phyloP scores from a whole-genome alignment of 2,797 vertebrate species.

The Dallia pectoralis region DNA sequence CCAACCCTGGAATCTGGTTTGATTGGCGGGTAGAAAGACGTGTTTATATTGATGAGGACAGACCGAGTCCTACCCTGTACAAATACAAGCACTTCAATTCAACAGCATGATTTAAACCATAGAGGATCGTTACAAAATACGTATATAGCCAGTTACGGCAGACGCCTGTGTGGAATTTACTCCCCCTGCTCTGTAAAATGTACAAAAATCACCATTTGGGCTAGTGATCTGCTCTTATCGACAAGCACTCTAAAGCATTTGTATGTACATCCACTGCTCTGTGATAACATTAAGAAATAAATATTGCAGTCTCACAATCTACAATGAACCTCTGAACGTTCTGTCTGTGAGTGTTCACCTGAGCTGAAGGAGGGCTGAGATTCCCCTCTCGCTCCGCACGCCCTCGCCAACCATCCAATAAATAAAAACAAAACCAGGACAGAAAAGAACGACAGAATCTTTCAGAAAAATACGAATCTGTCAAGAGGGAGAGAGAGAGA shows the following conservation, averaged over 20 bases:
- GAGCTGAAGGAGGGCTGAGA: slow-evolving; percentile 74
- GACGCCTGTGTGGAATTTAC: slow-evolving; percentile 48
- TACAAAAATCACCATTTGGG: slow-evolving; percentile 71
- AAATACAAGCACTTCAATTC: slow-evolving; percentile 56
- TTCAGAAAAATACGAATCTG: slow-evolving; percentile 43
- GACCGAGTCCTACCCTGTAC: slow-evolving; percentile 62
- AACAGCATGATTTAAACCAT: slow-evolving; percentile 21
- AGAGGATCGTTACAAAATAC: slow-evolving; percentile 48
- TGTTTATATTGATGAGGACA: slow-evolving; percentile 42
- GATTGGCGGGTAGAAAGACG: slow-evolving; percentile 20
- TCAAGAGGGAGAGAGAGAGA: slow-evolving; percentile 25
- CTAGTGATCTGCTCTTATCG: slow-evolving; percentile 67
- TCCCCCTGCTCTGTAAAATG: slow-evolving; percentile 63
- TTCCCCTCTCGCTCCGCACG: slow-evolving; percentile 31
- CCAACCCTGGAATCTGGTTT: not conserved
- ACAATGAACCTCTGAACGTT: slow-evolving; percentile 58
- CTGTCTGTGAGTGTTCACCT: slow-evolving; percentile 73
- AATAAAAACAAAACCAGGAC: slow-evolving; percentile 61
- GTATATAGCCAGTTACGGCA: slow-evolving; percentile 64
- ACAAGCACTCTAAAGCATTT: slow-evolving; percentile 78
- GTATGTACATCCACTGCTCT: slow-evolving; percentile 81
- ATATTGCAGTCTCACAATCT: slow-evolving; percentile 73
- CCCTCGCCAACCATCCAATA: slow-evolving; percentile 63
- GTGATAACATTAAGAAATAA: slow-evolving; percentile 75
- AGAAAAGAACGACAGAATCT: slow-evolving; percentile 48